Percentiles rank a stretch among this genome's conserved stretches.
Evolutionary conservation across 2,888 invertebrate species (phyloP).

Genomic region (Xanthia togata): DNA sequence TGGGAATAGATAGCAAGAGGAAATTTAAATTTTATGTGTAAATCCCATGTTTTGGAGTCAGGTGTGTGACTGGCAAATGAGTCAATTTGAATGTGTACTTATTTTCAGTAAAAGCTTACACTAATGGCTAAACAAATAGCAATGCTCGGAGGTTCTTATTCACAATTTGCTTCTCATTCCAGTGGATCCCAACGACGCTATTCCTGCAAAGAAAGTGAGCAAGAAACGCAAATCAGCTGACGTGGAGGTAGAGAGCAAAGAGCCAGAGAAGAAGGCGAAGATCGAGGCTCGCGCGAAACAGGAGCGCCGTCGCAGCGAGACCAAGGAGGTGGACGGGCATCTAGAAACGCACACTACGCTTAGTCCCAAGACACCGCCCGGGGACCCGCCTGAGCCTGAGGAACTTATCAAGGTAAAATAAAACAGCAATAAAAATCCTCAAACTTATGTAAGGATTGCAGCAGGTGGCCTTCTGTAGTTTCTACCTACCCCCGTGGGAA

Average conservation of each 20-base stretch:
- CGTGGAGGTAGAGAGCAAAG: slow-evolving; percentile 72
- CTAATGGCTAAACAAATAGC: neutral
- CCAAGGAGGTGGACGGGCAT: slow-evolving; percentile 92
- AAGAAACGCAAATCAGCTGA: slow-evolving; percentile 85
- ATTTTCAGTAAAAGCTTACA: neutral
- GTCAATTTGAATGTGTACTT: neutral
- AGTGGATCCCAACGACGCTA: slow-evolving; percentile 86
- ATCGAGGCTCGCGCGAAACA: slow-evolving; percentile 76
- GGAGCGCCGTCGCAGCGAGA: slow-evolving; percentile 85
- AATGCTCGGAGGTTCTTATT: neutral
- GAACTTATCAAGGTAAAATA: slow-evolving; percentile 94
- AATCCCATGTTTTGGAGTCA: neutral
- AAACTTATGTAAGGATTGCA: no score
- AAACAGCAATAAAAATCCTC: neutral
- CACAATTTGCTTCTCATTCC: slow-evolving; percentile 54
- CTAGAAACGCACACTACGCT: slow-evolving; percentile 94
- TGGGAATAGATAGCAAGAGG: neutral
- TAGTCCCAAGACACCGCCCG: slow-evolving; percentile 94
- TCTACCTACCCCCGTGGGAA: no score
- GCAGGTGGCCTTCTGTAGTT: no score
- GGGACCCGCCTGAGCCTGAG: slow-evolving; percentile 97
- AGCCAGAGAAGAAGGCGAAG: slow-evolving; percentile 85
- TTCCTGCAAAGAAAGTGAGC: slow-evolving; percentile 74
- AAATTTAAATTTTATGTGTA: neutral
- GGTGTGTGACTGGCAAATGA: neutral